Percentiles rank a stretch among this genome's conserved stretches.
Conservation (phyloP, 2,113 vertebrate species). For the Prunella fulvescens region DNA sequence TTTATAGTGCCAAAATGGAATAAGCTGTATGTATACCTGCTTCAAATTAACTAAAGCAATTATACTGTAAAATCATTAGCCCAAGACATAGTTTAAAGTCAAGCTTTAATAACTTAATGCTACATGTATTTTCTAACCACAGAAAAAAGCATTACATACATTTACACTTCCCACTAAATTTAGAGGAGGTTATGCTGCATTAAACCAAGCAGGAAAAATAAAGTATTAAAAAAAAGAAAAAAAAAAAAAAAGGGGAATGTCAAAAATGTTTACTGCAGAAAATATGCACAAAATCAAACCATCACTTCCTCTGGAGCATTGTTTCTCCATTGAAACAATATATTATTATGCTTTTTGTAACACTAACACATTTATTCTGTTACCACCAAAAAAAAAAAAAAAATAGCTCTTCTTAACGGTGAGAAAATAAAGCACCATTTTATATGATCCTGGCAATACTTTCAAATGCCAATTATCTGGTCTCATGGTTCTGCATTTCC, state of each 20-base stretch:
- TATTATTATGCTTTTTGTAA: neutral
- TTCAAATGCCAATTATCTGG: neutral
- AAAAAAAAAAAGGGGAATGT: neutral
- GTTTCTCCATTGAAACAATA: neutral
- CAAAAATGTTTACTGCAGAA: constrained; percentile 2
- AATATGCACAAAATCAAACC: neutral
- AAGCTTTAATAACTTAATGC: constrained; percentile 68
- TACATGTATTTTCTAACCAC: constrained; percentile 60
- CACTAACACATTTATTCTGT: neutral
- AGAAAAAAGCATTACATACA: constrained; percentile 62
- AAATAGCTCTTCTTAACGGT: neutral
- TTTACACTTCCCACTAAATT: constrained; percentile 60
- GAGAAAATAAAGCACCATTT: neutral
- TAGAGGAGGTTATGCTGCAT: constrained; percentile 57
- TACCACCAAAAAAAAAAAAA: neutral
- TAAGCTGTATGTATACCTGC: constrained; percentile 65
- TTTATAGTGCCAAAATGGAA: constrained; percentile 66
- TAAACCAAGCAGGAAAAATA: constrained; percentile 50
- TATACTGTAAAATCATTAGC: constrained; percentile 70
- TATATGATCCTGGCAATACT: neutral
- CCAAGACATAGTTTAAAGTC: constrained; percentile 67
- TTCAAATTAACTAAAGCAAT: constrained; percentile 66
- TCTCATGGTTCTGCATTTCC: neutral
- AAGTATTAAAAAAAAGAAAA: neutral
- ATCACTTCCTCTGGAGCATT: neutral